Evolutionary conservation across 2,888 invertebrate species (phyloP).

Genomic region (Microplitis deprimator): DNA sequence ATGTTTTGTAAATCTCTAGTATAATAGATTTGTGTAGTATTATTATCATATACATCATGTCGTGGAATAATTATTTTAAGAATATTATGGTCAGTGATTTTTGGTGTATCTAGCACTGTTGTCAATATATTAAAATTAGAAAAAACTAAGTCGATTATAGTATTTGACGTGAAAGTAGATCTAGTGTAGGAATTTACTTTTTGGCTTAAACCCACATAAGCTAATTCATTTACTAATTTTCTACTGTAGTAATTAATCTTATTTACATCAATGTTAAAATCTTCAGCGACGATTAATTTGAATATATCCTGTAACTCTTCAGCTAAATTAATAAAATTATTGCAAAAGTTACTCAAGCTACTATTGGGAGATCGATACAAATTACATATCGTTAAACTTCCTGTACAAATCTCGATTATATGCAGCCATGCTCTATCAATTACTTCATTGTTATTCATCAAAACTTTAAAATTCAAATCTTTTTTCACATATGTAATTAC

Average conservation of each 20-base stretch:
- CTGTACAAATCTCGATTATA: not conserved
- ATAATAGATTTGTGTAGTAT: too few species aligned
- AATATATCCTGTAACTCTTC: constrained; percentile 10
- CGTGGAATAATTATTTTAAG: not conserved
- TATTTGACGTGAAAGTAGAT: constrained; percentile 14
- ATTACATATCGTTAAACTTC: not conserved
- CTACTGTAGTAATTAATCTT: constrained; percentile 6
- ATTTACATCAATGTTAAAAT: constrained; percentile 27
- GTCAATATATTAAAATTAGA: constrained; percentile 24
- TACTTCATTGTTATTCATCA: not conserved
- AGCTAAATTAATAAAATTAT: constrained; percentile 5
- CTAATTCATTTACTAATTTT: not conserved
- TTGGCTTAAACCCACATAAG: constrained; percentile 8
- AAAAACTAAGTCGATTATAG: constrained; percentile 27
- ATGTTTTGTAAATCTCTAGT: too few species aligned
- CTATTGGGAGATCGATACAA: constrained; percentile 21
- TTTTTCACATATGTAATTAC: constrained; percentile 10
- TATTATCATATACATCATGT: too few species aligned
- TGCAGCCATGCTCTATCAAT: constrained; percentile 12
- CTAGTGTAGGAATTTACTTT: constrained; percentile 9
- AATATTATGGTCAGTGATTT: constrained; percentile 22
- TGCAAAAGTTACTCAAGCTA: constrained; percentile 13
- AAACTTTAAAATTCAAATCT: not conserved
- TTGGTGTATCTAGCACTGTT: constrained; percentile 9
- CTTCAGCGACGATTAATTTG: not conserved